phyloP scores from a whole-genome alignment of 2,888 invertebrate species.

The Acronicta aceris region DNA sequence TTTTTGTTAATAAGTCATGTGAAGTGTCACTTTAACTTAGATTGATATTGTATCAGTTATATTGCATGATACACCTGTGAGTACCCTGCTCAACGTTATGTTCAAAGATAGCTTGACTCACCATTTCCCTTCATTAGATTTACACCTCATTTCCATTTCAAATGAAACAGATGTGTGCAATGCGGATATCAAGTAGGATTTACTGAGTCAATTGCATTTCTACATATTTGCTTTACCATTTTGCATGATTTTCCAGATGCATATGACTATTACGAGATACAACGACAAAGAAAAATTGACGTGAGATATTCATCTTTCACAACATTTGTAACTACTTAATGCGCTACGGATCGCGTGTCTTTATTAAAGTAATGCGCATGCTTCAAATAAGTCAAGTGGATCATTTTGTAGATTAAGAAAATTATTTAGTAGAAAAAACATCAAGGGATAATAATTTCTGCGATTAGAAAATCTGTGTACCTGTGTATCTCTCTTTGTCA shows the following conservation, averaged over 20 bases:
- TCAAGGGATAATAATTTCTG: background rate
- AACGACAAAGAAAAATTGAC: constrained; percentile 20
- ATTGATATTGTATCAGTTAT: too few species aligned
- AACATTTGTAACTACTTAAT: constrained; percentile 8
- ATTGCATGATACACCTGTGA: too few species aligned
- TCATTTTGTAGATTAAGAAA: background rate
- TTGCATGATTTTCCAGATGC: constrained; percentile 39
- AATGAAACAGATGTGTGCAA: constrained; percentile 18
- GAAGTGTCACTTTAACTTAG: too few species aligned
- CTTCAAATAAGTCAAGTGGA: background rate
- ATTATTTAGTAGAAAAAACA: background rate
- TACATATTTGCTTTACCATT: constrained; percentile 24
- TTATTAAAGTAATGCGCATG: background rate
- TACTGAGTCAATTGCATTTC: constrained; percentile 30
- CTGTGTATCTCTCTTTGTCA: too few species aligned
- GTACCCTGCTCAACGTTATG: background rate
- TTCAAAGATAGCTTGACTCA: background rate
- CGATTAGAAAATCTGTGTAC: too few species aligned
- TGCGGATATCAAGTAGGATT: constrained; percentile 31
- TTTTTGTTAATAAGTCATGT: too few species aligned
- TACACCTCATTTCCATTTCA: constrained; percentile 33
- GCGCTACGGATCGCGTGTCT: constrained; percentile 23
- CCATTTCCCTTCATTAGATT: constrained; percentile 28
- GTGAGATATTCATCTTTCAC: constrained; percentile 25
- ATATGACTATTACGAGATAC: constrained; percentile 12